Evolutionary conservation across 2,888 invertebrate genomes (phyloP).

Genomic region (Mactromeris polynyma): DNA sequence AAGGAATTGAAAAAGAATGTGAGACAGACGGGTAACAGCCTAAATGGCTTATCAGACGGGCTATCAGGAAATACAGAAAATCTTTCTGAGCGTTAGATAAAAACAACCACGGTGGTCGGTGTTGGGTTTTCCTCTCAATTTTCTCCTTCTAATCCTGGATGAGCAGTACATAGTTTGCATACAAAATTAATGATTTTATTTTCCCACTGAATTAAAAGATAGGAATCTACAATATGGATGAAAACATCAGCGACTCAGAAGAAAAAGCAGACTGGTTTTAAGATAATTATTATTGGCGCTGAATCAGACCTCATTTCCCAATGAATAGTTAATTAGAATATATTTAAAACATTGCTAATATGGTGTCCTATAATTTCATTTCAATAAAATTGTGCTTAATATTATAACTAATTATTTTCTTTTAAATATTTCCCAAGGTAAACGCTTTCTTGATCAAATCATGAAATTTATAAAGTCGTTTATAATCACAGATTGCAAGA

Average conservation of each 20-base stretch:
- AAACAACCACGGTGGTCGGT: conserved; percentile 32
- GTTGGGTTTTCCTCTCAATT: not conserved
- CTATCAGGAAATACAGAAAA: conserved; percentile 30
- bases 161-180: not conserved
- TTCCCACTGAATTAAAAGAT: not conserved
- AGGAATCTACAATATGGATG: not conserved
- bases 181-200: conserved; percentile 12
- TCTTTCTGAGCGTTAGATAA: conserved; percentile 21
- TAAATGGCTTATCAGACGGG: conserved; percentile 39
- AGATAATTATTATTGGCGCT: not conserved
- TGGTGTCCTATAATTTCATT: not conserved
- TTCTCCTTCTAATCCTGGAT: conserved; percentile 1
- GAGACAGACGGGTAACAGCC: conserved; percentile 32
- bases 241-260: not conserved
- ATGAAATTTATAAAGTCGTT: too few species aligned
- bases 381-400: not conserved
- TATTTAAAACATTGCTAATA: not conserved
- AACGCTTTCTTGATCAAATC: too few species aligned
- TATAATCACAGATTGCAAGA: not conserved
- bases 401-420: not conserved
- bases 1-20: conserved; percentile 11
- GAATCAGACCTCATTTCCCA: not conserved
- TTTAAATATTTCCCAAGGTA: too few species aligned
- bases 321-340: not conserved
- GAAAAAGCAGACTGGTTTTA: not conserved